phyloP scores from a whole-genome alignment of 2,797 vertebrate genomes.

The Poliocrania exsul region DNA sequence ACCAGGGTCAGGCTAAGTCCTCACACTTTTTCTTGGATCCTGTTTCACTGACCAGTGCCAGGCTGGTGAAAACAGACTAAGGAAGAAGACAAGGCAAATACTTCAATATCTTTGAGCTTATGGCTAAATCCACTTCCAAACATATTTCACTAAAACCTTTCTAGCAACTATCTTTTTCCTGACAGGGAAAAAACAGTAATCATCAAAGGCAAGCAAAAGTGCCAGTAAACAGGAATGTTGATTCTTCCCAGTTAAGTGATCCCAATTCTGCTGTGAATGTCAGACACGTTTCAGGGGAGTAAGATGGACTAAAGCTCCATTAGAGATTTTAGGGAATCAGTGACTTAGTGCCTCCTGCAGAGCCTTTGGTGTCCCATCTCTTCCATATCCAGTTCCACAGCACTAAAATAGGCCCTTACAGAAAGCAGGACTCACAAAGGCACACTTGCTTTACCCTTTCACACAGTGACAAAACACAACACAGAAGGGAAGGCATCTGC shows the following conservation, averaged over 20 bases:
- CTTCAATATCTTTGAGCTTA: neutral
- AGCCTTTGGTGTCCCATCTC: neutral
- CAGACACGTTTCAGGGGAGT: neutral
- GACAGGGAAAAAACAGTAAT: neutral
- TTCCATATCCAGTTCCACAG: rapidly evolving
- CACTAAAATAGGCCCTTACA: neutral
- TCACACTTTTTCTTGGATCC: neutral
- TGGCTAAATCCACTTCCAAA: neutral
- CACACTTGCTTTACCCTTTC: neutral
- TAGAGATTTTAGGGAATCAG: neutral
- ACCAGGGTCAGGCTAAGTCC: neutral
- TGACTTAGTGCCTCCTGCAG: neutral
- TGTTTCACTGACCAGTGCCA: neutral
- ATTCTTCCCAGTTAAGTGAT: neutral
- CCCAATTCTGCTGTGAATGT: neutral
- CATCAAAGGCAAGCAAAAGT: neutral
- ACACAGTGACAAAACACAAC: neutral
- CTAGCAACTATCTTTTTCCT: neutral
- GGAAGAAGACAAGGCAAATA: neutral
- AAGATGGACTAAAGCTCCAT: neutral
- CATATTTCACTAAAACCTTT: neutral
- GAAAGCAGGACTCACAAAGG: neutral
- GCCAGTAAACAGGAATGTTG: neutral
- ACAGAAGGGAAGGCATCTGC: neutral
- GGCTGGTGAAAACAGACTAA: neutral